Evolutionary conservation across 2,888 invertebrate species (phyloP).

Genomic region (Isoperla grammatica): DNA sequence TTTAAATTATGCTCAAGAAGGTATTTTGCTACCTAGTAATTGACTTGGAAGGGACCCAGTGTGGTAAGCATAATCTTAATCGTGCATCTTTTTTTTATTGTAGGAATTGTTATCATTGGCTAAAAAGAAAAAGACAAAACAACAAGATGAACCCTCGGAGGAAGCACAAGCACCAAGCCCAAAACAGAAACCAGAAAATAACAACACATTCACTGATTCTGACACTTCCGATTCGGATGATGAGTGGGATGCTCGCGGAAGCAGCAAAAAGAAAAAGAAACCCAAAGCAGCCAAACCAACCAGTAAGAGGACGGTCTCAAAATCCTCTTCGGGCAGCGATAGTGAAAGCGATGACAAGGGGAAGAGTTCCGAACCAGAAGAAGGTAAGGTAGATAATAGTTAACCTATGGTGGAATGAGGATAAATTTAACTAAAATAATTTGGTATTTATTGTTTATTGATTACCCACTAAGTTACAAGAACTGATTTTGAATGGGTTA

Average conservation of each 20-base stretch:
- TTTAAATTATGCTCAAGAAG: too few relatives aligned
- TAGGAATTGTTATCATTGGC: conserved; percentile 77
- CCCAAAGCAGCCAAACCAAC: conserved; percentile 42
- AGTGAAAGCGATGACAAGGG: conserved; percentile 44
- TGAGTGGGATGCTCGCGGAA: conserved; percentile 46
- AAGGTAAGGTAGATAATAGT: conserved; percentile 58
- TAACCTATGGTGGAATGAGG: too few relatives aligned
- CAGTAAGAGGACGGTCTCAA: conserved; percentile 40
- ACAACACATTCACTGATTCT: conserved; percentile 36
- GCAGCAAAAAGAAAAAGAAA: conserved; percentile 43
- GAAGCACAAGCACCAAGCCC: conserved; percentile 4
- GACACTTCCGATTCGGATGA: conserved; percentile 53
- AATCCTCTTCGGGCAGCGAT: conserved; percentile 41
- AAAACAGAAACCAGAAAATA: conserved; percentile 27
- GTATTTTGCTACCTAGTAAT: too few relatives aligned
- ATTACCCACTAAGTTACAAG: too few relatives aligned
- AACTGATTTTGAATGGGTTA: too few relatives aligned
- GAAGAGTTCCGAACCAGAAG: conserved; percentile 70
- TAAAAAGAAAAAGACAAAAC: conserved; percentile 67
- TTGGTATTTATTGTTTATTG: too few relatives aligned
- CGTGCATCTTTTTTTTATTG: conserved; percentile 33
- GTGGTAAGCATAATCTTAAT: conserved; percentile 4
- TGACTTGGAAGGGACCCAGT: too few relatives aligned
- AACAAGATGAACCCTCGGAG: conserved; percentile 36
- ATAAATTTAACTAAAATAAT: too few relatives aligned